These are phyloP conservation scores for Ahaetulla prasina DNA, from an alignment of 2,113 vertebrate genomes.

Conservation along the genomic window DNA sequence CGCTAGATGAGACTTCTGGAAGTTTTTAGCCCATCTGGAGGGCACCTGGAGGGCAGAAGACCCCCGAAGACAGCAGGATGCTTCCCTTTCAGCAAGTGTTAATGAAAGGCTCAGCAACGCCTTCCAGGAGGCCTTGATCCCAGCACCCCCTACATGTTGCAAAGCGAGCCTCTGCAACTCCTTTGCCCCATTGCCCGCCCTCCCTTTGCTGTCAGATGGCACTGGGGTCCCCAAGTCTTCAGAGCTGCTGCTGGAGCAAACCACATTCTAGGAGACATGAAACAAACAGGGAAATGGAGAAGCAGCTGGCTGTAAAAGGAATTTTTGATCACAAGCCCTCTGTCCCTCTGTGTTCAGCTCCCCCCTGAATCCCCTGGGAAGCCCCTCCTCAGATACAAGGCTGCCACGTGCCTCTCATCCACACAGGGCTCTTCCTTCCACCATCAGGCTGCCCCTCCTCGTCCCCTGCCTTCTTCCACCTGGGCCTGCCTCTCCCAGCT, in stretches of 20 bases:
- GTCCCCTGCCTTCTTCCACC: not conserved
- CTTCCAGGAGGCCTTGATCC: not conserved
- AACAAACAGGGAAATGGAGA: not conserved
- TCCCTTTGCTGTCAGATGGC: not conserved
- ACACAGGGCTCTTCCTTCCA: not conserved
- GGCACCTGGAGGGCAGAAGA: not conserved
- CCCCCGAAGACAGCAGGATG: not conserved
- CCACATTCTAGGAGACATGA: not conserved
- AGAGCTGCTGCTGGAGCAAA: accelerated
- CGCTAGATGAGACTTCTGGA: not conserved
- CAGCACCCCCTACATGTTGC: not conserved
- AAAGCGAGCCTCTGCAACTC: not conserved
- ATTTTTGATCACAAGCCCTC: conserved; percentile 67
- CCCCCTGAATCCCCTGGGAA: conserved; percentile 27
- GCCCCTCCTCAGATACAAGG: not conserved
- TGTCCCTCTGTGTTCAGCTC: not conserved
- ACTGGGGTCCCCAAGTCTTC: not conserved
- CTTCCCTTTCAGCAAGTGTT: not conserved
- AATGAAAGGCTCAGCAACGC: not conserved
- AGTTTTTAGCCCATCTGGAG: not conserved
- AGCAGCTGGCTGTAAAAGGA: conserved; percentile 57
- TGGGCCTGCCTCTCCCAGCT: not conserved
- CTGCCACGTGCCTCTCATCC: not conserved
- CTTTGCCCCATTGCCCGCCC: not conserved
- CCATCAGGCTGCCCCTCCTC: not conserved